Evolutionary conservation across 2,797 vertebrate species (phyloP), one percentile per base, ranked within the genome.

Genomic region (Natrix natrix): DNA sequence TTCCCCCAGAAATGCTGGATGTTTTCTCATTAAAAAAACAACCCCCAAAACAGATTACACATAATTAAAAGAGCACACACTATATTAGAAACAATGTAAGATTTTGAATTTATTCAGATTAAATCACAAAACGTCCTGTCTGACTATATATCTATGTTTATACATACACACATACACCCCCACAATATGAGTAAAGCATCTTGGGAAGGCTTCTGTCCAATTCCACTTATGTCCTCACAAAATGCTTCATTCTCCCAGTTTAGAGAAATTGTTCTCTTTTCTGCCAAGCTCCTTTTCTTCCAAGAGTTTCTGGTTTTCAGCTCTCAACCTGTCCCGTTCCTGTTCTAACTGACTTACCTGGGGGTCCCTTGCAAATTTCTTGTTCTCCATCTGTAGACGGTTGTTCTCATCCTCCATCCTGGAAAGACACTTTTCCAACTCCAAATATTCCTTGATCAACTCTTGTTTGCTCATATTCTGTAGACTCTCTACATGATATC

Each of bases 401-500:
- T 99, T 99, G 97, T 99, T 99, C 97, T 99, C 99, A 94, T 99
- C 99, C 97, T 99, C 99, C 98, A 99, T 98, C 13, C 98, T 98
- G 88, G 99, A 99, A 95, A 99, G 98, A 96, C 99, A 99, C 97
- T 99, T 99, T 97, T 99, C 99, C 97, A 99, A 98, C 98, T 99
- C 99, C 97, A 99, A 98, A 96, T 99, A 99, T 94, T 99, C 99
- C 91, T 98, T 98, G 94, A 99, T 98, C 96, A 99, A 97, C 98
- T 99, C 99, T 97, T 99, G 99, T 97, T 99, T 99, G 97, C 98
- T 99, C 99, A 99, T 99, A 96, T 99, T 99, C 97, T 99, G 99
- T 94, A 99, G 98, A 94, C 98, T 99, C 96, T 99, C 99, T 87
- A 99, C 98, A 94, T 99, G 99, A 97, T 99, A 99, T 96, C 98